Base-by-base conservation (phyloP, 2,797 vertebrate genomes). In the Aeoliscus strigatus region DNA sequence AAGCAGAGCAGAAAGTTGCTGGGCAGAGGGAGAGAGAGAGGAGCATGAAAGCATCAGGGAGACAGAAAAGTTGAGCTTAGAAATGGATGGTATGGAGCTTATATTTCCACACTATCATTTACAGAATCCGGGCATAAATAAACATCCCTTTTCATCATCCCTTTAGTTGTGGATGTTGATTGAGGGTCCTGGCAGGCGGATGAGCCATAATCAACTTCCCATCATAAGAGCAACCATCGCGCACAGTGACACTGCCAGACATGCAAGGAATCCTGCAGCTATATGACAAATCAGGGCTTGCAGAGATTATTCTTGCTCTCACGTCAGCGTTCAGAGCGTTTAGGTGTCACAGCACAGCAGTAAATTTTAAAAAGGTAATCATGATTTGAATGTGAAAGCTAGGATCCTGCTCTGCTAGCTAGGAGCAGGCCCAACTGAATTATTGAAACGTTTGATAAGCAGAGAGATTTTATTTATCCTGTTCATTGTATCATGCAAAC, bases 181-280 rank as follows among this genome's bases (percentile, higher is more conserved):
- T 76, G 75, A 80, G 70, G 46, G 46, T 38, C 51, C 64, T 79
- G 81, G 79, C 74, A 80, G 65, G 60, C 63, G 70, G 71, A 83
- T 76, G 80, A 82, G 76, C 71, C 58, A 64, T 75, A 83, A 86
- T 84, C 81, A 85, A 78, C 70, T 73, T 75, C 65, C 70, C 83
- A 83, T 85, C 80, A 73, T 66, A 72, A 67, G 68, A 68, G 70
- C 70, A 72, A 64, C 69, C 64, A 77, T 80, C 72, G 69, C 63
- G 65, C 67, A 71, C 51, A 61, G 45, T 47, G 67, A 73, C 66
- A 51, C 72, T 75, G 73, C 72, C 75, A 73, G 65, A 60, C 50
- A 13, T 51, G 59, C 59, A 43, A 56, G 47, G 66, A 46, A 66
- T 77, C 51, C 67, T 60, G 65, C 60, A 70, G 76, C 77, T 75